Conservation (phyloP, 2,888 invertebrate species). For the Volucella inflata region DNA sequence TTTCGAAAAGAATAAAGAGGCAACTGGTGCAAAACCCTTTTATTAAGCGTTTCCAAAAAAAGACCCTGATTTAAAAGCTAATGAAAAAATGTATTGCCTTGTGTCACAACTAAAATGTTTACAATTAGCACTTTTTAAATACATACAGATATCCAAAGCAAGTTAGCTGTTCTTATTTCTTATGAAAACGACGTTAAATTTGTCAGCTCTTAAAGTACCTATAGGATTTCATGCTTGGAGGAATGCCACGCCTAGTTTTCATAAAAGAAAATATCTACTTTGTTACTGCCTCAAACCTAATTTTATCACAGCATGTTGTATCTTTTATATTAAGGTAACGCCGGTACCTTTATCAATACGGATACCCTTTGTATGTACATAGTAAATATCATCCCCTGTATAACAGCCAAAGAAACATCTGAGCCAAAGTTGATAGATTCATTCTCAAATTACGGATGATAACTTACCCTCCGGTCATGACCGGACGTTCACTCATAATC, state of each 20-base stretch:
- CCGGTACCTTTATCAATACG: background rate
- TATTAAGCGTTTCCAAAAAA: too few species aligned
- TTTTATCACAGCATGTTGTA: background rate
- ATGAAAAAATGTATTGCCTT: too few species aligned
- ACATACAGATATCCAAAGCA: too few species aligned
- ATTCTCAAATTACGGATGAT: slow-evolving; percentile 54
- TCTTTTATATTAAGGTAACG: background rate
- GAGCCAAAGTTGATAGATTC: slow-evolving; percentile 57
- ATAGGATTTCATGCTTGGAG: too few species aligned
- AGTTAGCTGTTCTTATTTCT: too few species aligned
- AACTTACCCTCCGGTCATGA: slow-evolving; percentile 42
- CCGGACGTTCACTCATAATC: slow-evolving; percentile 23
- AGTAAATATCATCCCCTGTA: slow-evolving; percentile 2
- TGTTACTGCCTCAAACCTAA: background rate
- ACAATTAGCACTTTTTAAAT: too few species aligned
- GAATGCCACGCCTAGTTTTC: slow-evolving; percentile 18
- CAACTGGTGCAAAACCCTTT: too few species aligned
- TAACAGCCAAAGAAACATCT: slow-evolving; percentile 31
- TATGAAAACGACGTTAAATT: too few species aligned
- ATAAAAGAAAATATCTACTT: background rate
- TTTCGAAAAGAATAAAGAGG: too few species aligned
- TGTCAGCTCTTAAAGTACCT: too few species aligned
- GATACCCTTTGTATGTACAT: background rate
- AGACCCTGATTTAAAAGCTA: too few species aligned
- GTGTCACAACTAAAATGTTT: too few species aligned